Evolutionary conservation across 2,888 invertebrate species (phyloP), one percentile per base, ranked within the genome.

Genomic region (Microdon myrmicae): DNA sequence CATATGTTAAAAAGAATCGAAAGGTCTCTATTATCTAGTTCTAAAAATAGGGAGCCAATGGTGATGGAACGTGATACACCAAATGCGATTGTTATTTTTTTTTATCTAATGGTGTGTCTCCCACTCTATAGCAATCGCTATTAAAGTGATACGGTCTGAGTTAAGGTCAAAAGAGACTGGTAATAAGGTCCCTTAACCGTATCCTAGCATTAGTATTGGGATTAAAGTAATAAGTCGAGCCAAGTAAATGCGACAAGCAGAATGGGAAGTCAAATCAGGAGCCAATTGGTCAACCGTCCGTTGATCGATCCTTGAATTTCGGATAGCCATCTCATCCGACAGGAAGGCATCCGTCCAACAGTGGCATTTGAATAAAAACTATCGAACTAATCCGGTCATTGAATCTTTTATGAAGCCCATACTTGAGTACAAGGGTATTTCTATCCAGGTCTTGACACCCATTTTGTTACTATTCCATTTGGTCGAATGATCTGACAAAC

Each of bases 221-320:
- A 16, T n/a, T 48, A 32, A 25, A 25, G 49, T 19, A 43, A 39
- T 14, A 8, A 38, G 35, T 13, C 19, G 38, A 32, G 35, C 26
- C 34, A 34, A 44, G 9, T 38, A 44, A 44, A 55, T 34, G 41
- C 35, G 48, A 14, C 39, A 3, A 3, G 20, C 23, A 43, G 32
- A 44, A 32, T 8, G 13, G 23, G n/a, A 38, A 31, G 34, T 31
- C 31, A 9, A 13, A 10, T 8, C 4, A 8, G 9, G 22, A 9
- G 9, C 13, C n/a, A 37, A 31, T 12, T 37, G 22, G 13, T 17
- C 17, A 13, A 16, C 19, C 41, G 8, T 19, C 26, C 19, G 22
- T 9, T 51, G 54, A 51, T 56, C 51, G 51, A 64, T 44, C 51
- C 64, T 58, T 64, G 64, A 64, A 64, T 58, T 53, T 51, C 26